These are phyloP conservation scores for Myodes glareolus DNA, from an alignment of 2,113 vertebrate genomes.

Conservation along the genomic window DNA sequence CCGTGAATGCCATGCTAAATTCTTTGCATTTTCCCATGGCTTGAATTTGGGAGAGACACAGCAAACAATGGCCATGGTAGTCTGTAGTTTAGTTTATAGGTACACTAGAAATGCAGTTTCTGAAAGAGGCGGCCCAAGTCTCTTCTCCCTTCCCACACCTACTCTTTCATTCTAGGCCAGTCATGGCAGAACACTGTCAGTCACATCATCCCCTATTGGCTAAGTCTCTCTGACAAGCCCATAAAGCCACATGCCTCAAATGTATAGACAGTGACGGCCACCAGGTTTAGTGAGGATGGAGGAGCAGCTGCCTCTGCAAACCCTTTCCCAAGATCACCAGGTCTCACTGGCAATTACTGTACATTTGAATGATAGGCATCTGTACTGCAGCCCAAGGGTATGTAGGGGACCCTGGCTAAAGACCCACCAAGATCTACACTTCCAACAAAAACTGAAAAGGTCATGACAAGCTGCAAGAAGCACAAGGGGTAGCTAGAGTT, in stretches of 20 bases:
- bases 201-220: neutral
- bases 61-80: fast-evolving
- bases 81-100: neutral
- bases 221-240: neutral
- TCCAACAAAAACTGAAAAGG: neutral
- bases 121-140: neutral
- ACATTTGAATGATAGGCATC: neutral
- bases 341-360: neutral
- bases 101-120: neutral
- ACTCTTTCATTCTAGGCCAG: neutral
- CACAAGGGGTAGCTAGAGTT: neutral
- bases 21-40: neutral
- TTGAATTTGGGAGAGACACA: neutral
- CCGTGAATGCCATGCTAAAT: fast-evolving
- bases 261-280: neutral
- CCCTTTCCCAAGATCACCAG: neutral
- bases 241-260: neutral
- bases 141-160: neutral
- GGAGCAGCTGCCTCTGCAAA: neutral
- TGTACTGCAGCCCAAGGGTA: fast-evolving
- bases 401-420: neutral
- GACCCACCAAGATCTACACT: neutral
- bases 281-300: neutral
- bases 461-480: neutral
- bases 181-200: neutral